phyloP scores from a whole-genome alignment of 2,888 invertebrate species.

The Acronicta aceris region DNA sequence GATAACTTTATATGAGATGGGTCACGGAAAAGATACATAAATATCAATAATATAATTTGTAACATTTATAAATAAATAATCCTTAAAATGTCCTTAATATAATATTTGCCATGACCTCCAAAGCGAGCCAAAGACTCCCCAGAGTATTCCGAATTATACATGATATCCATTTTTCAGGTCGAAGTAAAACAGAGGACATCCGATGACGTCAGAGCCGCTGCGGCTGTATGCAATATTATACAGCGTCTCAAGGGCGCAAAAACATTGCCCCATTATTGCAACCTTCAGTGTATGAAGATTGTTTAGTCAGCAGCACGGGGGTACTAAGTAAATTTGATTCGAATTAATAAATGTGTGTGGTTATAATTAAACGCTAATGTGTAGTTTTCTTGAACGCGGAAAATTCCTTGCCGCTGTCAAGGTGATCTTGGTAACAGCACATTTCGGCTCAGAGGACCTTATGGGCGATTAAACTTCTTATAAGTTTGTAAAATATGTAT shows the following conservation, averaged over 20 bases:
- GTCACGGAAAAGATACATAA: too few relatives aligned
- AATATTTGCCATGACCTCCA: conserved; percentile 22
- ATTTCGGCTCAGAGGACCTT: not conserved
- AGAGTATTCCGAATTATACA: conserved; percentile 37
- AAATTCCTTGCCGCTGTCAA: conserved; percentile 27
- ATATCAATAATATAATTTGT: too few relatives aligned
- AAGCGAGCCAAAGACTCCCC: conserved; percentile 27
- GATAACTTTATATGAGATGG: too few relatives aligned
- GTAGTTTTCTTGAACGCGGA: conserved; percentile 34
- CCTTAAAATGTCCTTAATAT: conserved; percentile 10
- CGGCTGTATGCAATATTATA: conserved; percentile 9
- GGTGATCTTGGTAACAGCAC: not conserved
- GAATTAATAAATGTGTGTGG: conserved; percentile 25
- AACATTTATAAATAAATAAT: too few relatives aligned
- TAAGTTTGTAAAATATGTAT: too few relatives aligned
- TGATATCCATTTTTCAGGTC: conserved; percentile 17
- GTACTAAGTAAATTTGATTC: conserved; percentile 21
- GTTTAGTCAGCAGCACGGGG: conserved; percentile 3
- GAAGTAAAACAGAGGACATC: conserved; percentile 23
- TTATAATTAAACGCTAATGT: conserved; percentile 35
- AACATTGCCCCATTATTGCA: conserved; percentile 5
- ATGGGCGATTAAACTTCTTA: not conserved
- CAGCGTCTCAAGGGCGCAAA: conserved; percentile 11
- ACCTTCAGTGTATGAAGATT: conserved; percentile 14
- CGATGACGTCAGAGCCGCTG: conserved; percentile 11